Percentiles rank a stretch among this genome's conserved stretches.
phyloP scores from a whole-genome alignment of 2,888 invertebrate genomes.

The Polymixis lichenea region DNA sequence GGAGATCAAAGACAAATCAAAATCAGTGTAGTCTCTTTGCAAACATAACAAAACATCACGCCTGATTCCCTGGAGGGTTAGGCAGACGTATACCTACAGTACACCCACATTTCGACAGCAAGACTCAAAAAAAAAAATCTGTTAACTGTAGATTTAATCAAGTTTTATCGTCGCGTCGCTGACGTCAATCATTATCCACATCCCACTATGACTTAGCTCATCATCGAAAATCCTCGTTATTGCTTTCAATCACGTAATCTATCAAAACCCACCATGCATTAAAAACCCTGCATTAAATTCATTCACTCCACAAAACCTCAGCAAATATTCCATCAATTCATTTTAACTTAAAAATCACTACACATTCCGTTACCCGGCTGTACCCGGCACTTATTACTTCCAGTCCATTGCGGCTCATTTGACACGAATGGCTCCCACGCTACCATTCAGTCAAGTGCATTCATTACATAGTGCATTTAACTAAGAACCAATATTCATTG shows the following conservation, averaged over 20 bases:
- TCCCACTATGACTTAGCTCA: background rate
- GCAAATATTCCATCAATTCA: slow-evolving; percentile 34
- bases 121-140: too few species aligned
- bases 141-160: background rate
- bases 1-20: background rate
- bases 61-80: background rate
- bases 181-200: background rate
- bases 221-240: background rate
- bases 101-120: too few species aligned
- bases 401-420: slow-evolving; percentile 71
- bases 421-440: slow-evolving; percentile 70
- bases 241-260: background rate
- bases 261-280: background rate
- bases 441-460: slow-evolving; percentile 73
- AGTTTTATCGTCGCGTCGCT: background rate
- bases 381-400: slow-evolving; percentile 60
- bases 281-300: background rate
- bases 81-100: background rate
- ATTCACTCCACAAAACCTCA: slow-evolving; percentile 21
- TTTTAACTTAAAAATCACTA: slow-evolving; percentile 55
- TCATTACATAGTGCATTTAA: slow-evolving; percentile 66
- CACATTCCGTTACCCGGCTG: slow-evolving; percentile 43
- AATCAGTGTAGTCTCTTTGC: background rate
- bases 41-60: background rate
- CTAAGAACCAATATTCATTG: slow-evolving; percentile 54